Evolutionary conservation across 1,140 invertebrate species (phyloP).

Genomic region (Plodia interpunctella): DNA sequence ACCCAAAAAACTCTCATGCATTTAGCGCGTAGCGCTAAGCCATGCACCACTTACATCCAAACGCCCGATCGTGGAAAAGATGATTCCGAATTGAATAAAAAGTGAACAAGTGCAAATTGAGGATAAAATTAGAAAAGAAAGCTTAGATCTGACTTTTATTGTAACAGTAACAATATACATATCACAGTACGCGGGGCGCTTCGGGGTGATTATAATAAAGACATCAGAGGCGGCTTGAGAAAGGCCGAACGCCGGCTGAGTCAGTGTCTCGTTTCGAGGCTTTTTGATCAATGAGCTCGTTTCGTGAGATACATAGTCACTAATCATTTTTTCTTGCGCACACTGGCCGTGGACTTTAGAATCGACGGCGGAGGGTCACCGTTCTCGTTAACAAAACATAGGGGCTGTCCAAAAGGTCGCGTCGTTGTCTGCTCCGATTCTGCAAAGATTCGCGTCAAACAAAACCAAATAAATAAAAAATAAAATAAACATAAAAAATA

Average conservation of each 20-base stretch:
- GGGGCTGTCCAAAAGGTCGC: constrained; percentile 85
- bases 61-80: constrained; percentile 35
- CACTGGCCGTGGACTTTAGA: constrained; percentile 70
- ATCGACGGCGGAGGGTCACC: constrained; percentile 77
- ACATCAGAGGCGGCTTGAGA: constrained; percentile 42
- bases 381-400: constrained; percentile 80
- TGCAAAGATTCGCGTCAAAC: constrained; percentile 61
- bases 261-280: constrained; percentile 42
- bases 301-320: constrained; percentile 33
- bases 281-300: constrained; percentile 35
- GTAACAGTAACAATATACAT: constrained; percentile 75
- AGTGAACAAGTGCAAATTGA: constrained; percentile 44
- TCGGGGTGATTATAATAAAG: constrained; percentile 48
- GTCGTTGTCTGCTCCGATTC: constrained; percentile 80
- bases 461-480: constrained; percentile 68
- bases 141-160: constrained; percentile 65
- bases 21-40: constrained; percentile 58
- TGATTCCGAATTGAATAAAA: constrained; percentile 31
- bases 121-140: constrained; percentile 52
- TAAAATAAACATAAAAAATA: constrained; percentile 43
- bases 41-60: constrained; percentile 70
- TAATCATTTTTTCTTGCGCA: constrained; percentile 74
- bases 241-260: constrained; percentile 40
- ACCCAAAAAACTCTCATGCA: constrained; percentile 58
- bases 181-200: constrained; percentile 76